Conservation (phyloP, 2,113 vertebrate species). For the Aegotheles bennettii region DNA sequence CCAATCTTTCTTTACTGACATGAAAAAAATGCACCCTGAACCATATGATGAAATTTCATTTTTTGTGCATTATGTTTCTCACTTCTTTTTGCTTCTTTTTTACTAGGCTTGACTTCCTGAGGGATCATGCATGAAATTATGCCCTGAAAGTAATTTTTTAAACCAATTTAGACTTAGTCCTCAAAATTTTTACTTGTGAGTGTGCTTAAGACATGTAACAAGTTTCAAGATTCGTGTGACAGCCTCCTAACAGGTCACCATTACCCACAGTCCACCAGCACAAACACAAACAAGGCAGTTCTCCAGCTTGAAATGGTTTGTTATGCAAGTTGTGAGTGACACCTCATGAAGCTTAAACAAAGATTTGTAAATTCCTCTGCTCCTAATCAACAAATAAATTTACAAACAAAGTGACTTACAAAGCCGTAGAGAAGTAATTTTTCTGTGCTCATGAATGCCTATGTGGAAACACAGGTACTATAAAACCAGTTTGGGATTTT, state of each 20-base stretch:
- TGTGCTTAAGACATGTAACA: not conserved
- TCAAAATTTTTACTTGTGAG: not conserved
- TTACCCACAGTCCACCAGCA: not conserved
- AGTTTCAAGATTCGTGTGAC: not conserved
- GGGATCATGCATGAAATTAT: accelerated
- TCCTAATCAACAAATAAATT: not conserved
- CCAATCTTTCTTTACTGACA: not conserved
- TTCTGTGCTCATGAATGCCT: not conserved
- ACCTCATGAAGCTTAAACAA: not conserved
- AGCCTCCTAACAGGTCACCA: not conserved
- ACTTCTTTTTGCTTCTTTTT: not conserved
- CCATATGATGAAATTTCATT: not conserved
- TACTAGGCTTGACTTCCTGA: not conserved
- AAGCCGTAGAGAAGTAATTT: not conserved
- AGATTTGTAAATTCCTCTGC: not conserved
- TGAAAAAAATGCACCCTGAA: not conserved
- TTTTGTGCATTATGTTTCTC: not conserved
- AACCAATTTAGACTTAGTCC: not conserved
- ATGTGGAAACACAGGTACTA: not conserved
- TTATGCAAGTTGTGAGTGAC: not conserved
- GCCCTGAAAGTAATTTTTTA: not conserved
- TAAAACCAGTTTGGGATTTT: not conserved
- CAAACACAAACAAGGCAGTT: not conserved
- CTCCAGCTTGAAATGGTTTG: not conserved
- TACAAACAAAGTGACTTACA: not conserved